Conservation (phyloP, 2,113 vertebrate genomes). For the Chamaetylas fuelleborni region DNA sequence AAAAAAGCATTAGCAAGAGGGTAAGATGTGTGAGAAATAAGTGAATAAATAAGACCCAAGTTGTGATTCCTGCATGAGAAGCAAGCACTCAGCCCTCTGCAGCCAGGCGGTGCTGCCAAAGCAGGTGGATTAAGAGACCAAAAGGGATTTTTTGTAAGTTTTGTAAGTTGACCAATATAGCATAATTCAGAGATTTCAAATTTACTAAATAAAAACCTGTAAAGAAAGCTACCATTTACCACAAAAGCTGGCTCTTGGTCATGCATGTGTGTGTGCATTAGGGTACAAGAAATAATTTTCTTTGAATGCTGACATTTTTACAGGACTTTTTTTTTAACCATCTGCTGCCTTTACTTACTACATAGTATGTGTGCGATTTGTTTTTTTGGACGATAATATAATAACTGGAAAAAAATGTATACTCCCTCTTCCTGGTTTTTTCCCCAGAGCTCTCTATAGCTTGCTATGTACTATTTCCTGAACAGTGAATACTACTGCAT, state of each 20-base stretch:
- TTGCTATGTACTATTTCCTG: background rate
- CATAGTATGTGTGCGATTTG: background rate
- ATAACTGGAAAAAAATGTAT: background rate
- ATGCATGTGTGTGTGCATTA: too few relatives aligned
- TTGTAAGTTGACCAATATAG: background rate
- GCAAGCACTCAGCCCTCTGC: background rate
- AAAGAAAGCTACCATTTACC: background rate
- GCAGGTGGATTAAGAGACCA: background rate
- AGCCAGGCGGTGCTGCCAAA: background rate
- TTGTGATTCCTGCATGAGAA: background rate
- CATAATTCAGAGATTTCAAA: background rate
- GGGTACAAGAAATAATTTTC: background rate
- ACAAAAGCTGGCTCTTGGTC: background rate
- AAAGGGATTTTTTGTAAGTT: background rate
- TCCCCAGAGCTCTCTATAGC: background rate
- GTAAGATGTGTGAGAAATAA: background rate
- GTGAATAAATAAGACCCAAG: background rate
- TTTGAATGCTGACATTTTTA: background rate
- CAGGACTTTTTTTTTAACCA: background rate
- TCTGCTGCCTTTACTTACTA: background rate
- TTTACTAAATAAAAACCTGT: background rate
- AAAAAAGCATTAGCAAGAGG: background rate
- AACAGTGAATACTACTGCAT: background rate
- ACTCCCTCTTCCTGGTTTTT: background rate
- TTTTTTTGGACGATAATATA: background rate